Percentiles rank a stretch among this genome's conserved stretches.
Conservation (phyloP, 2,888 invertebrate species). For the Neoitamus cyanurus region DNA sequence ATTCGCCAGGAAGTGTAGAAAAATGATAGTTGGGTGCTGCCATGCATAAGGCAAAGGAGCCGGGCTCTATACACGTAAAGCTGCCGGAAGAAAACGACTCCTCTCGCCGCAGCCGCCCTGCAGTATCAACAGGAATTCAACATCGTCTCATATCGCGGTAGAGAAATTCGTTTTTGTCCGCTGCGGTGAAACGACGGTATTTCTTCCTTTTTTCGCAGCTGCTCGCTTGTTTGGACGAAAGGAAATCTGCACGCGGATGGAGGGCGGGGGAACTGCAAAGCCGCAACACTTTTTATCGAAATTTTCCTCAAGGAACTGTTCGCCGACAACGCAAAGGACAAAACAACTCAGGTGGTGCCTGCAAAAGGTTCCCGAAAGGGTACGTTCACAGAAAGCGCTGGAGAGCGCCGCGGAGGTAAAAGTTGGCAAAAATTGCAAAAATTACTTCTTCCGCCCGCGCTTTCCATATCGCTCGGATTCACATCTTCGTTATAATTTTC, state of each 20-base stretch:
- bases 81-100: background rate
- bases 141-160: constrained; percentile 41
- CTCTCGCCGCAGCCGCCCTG: background rate
- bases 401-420: background rate
- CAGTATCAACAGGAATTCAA: constrained; percentile 48
- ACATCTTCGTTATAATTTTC: constrained; percentile 46
- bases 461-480: constrained; percentile 39
- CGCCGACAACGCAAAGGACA: background rate
- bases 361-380: constrained; percentile 2
- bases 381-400: background rate
- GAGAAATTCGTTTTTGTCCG: constrained; percentile 23
- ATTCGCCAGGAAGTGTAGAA: constrained; percentile 6
- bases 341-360: background rate
- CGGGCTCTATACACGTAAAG: background rate
- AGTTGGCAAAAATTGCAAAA: constrained; percentile 35
- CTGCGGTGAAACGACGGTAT: constrained; percentile 35
- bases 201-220: constrained; percentile 11
- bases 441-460: constrained; percentile 3
- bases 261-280: constrained; percentile 16
- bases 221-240: background rate
- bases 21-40: constrained; percentile 36
- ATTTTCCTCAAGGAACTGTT: constrained; percentile 33
- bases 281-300: constrained; percentile 41
- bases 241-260: background rate
- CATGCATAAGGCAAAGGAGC: constrained; percentile 25